A percentile compares a stretch with the other conserved stretches of the same genome.
Evolutionary conservation across 2,113 vertebrate genomes (phyloP).

Genomic region (Indicator maculatus): DNA sequence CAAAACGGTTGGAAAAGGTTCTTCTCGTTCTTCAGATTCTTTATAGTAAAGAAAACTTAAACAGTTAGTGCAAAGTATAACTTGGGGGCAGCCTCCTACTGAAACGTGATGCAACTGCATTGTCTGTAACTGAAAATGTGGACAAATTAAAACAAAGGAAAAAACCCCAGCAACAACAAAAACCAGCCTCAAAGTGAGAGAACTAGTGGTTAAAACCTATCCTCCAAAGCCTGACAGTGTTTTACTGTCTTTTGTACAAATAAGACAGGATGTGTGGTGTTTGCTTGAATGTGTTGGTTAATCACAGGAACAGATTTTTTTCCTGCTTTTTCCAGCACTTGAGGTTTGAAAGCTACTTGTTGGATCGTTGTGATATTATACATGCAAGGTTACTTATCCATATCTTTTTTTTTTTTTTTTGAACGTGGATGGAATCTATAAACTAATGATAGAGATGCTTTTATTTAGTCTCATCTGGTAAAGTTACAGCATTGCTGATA

Average conservation of each 20-base stretch:
- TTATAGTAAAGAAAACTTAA: rapidly evolving
- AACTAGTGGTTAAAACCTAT: neutral
- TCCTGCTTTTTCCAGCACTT: neutral
- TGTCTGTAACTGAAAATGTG: neutral
- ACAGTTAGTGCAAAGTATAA: neutral
- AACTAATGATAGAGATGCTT: neutral
- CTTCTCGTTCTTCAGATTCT: neutral
- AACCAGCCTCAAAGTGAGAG: neutral
- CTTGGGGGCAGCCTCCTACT: neutral
- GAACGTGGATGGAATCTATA: neutral
- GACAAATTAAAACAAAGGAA: neutral
- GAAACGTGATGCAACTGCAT: neutral
- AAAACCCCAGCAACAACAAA: neutral
- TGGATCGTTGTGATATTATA: neutral
- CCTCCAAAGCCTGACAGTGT: neutral
- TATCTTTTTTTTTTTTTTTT: no score
- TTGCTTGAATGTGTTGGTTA: neutral
- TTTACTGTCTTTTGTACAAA: rapidly evolving
- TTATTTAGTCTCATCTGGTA: neutral
- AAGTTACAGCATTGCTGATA: neutral
- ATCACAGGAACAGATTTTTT: neutral
- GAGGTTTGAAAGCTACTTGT: neutral
- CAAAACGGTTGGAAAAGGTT: neutral
- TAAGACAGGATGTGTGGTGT: neutral
- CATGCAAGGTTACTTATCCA: neutral